Conservation (phyloP, 2,797 vertebrate genomes). For the Peromyscus melanophrys region DNA sequence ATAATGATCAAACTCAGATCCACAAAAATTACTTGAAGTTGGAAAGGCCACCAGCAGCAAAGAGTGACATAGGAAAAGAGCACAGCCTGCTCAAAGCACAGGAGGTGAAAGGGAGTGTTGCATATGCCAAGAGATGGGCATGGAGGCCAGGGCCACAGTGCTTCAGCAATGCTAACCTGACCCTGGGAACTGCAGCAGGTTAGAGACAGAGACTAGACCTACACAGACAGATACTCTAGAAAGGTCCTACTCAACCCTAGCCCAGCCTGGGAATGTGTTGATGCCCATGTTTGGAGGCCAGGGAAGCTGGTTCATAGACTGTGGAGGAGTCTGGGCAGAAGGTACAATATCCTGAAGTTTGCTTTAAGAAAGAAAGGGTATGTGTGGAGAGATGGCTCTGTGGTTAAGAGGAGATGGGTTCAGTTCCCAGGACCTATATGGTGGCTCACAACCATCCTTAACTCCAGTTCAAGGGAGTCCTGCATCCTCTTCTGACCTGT, state of each 20-base stretch:
- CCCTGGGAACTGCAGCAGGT: background rate
- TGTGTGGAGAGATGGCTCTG: too few relatives aligned
- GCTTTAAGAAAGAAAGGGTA: background rate
- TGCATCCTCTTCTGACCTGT: background rate
- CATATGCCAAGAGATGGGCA: background rate
- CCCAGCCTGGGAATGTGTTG: background rate
- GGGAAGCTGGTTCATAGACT: background rate
- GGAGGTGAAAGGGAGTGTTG: background rate
- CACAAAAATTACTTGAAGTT: background rate
- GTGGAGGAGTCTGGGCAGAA: background rate
- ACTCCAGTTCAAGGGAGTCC: background rate
- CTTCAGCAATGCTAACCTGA: background rate
- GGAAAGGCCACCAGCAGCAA: background rate
- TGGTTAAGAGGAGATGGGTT: background rate
- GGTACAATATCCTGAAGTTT: background rate
- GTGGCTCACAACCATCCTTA: background rate
- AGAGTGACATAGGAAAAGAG: background rate
- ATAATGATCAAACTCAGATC: background rate
- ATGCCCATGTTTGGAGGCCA: background rate
- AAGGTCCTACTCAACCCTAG: background rate
- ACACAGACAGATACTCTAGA: background rate
- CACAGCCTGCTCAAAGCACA: background rate
- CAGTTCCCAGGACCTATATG: background rate
- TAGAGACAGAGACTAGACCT: background rate
- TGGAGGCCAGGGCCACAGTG: background rate